phyloP scores from a whole-genome alignment of 2,888 invertebrate species.

The Netelia virgata region DNA sequence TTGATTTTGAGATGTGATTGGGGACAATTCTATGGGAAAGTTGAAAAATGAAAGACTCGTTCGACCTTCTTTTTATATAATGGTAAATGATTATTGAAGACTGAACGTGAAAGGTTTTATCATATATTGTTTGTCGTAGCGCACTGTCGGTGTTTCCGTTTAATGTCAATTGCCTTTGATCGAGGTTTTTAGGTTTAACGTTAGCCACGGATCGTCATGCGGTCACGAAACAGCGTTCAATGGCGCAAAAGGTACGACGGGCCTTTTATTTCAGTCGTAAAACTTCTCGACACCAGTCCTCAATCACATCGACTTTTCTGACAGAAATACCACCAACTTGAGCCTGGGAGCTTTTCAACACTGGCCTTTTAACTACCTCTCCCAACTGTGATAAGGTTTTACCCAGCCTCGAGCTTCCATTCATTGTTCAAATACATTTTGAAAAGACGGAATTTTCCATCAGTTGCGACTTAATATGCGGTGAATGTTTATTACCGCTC shows the following conservation, averaged over 20 bases:
- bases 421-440: background rate
- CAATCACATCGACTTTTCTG: background rate
- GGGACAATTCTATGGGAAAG: background rate
- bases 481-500: no score
- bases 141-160: no score
- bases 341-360: background rate
- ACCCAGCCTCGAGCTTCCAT: background rate
- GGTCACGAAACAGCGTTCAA: background rate
- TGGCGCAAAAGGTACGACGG: background rate
- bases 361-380: background rate
- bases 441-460: background rate
- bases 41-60: constrained; percentile 5
- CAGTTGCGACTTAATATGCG: background rate
- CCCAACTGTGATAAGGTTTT: background rate
- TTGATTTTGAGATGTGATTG: constrained; percentile 6
- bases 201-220: background rate
- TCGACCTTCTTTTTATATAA: background rate
- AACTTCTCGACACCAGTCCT: background rate
- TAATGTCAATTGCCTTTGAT: no score
- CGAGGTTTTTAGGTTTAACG: background rate
- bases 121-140: background rate
- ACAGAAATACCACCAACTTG: background rate
- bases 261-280: background rate
- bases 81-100: background rate
- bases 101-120: background rate